Base-by-base conservation (phyloP, 2,888 invertebrate genomes). In the Pollenia angustigena region DNA sequence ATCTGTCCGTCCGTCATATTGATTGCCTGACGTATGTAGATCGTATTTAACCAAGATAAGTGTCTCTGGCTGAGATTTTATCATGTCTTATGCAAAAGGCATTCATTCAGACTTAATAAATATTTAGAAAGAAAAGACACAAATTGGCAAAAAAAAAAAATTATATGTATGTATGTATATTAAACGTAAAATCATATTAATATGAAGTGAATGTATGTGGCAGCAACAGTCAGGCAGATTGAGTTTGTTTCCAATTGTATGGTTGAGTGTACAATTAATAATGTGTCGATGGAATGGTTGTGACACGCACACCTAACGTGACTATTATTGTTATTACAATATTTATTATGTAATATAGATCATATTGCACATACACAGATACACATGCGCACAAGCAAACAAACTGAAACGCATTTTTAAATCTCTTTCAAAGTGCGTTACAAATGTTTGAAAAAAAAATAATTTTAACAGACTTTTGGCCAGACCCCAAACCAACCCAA, bases 331-430 rank as follows among this genome's bases (percentile, higher is more conserved):
- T 56, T 75, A 42, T 54, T 69, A 62, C 68, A 69, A 78, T 72
- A 81, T 66, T 74, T 74, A 64, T 87, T 87, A 87, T 84, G 87
- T 74, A 87, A 87, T 81, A 84, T 68, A 87, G 87, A 87, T 87
- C 87, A 84, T 74, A 87, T 84, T 78, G 16, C 84, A 78, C 66
- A 58, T 6, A 64, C 52, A 74, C 42, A 46, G 2, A 23, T 8
- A 50, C 1, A n/a, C 11, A 40, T n/a, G 8, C 23, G 16, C 6
- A 48, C 11, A n/a, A 23, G 16, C 6, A 75, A 14, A 64, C 11
- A 52, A 14, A 52, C 3, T 58, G 14, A 82, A 75, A 82, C 75
- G 69, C 72, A 76, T 76, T 82, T 75, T 75, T 50, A 44, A 32
- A 14, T 50, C 23, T 72, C 44, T 44, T 50, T 10, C 60, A 66